Evolutionary conservation across 2,888 invertebrate genomes (phyloP).

Genomic region (Cephus nigrinus): DNA sequence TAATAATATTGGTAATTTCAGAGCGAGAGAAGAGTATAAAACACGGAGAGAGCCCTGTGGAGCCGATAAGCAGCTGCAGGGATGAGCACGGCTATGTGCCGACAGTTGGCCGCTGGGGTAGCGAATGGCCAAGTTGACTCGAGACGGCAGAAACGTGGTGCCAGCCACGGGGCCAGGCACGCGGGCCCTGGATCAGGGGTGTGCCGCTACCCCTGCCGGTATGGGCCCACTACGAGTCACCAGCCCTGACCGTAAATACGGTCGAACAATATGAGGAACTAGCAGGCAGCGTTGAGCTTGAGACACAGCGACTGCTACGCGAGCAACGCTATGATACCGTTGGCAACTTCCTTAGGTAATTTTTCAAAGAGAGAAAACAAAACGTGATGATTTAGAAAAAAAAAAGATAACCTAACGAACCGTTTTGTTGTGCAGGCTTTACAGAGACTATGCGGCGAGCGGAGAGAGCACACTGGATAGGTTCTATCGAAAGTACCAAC

Average conservation of each 20-base stretch:
- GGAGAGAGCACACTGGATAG: conserved; percentile 75
- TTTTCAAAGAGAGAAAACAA: neutral
- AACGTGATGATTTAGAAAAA: neutral
- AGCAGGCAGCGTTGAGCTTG: conserved; percentile 81
- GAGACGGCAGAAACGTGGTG: conserved; percentile 72
- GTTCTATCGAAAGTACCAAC: conserved; percentile 82
- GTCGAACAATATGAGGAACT: conserved; percentile 81
- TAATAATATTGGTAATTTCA: conserved; percentile 27
- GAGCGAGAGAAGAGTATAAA: conserved; percentile 66
- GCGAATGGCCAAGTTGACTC: conserved; percentile 99
- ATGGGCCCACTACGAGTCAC: conserved; percentile 73
- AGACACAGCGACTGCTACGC: conserved; percentile 82
- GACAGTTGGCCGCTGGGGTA: conserved; percentile 90
- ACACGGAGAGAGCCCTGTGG: conserved; percentile 67
- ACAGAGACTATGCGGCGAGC: conserved; percentile 70
- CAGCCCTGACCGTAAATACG: conserved; percentile 67
- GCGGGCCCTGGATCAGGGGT: conserved; percentile 73
- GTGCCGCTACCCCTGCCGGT: conserved; percentile 82
- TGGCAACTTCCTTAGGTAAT: conserved; percentile 79
- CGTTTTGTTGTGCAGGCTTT: conserved; percentile 66
- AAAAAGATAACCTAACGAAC: neutral
- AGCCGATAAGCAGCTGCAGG: conserved; percentile 69
- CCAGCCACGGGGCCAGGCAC: conserved; percentile 65
- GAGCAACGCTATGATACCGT: conserved; percentile 91
- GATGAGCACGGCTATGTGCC: conserved; percentile 75